phyloP scores from a whole-genome alignment of 2,113 vertebrate genomes.

The Phaetusa simplex region DNA sequence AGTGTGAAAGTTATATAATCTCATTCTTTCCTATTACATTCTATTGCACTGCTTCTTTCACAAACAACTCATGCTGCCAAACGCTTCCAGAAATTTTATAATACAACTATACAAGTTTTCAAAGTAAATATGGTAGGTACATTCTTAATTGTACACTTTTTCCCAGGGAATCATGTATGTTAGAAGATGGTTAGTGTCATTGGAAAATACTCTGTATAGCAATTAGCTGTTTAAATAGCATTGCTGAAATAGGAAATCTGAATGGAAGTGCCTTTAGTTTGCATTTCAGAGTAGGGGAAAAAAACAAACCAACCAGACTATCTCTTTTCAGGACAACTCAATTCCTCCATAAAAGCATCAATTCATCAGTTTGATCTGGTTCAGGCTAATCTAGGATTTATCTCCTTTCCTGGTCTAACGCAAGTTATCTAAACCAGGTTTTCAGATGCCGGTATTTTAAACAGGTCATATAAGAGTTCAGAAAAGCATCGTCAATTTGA shows the following conservation, averaged over 20 bases:
- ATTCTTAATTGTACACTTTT: background rate
- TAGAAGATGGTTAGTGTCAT: background rate
- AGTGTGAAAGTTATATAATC: background rate
- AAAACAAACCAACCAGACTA: background rate
- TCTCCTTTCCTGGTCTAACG: background rate
- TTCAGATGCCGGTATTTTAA: background rate
- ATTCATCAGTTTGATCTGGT: background rate
- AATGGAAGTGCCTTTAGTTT: background rate
- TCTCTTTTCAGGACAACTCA: background rate
- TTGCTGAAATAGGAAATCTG: background rate
- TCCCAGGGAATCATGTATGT: background rate
- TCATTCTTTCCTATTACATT: background rate
- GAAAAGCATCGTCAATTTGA: background rate
- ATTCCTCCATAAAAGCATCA: background rate
- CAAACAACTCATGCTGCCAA: background rate
- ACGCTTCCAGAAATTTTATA: constrained; percentile 29
- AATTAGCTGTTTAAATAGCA: background rate
- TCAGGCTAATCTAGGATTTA: background rate
- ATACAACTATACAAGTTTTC: background rate
- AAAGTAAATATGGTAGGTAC: background rate
- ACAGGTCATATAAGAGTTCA: background rate
- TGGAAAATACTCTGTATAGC: background rate
- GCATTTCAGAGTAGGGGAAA: background rate
- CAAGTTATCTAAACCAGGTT: background rate
- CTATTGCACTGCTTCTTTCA: background rate